Evolutionary conservation across 2,113 vertebrate genomes (phyloP).

Genomic region (Centropus bengalensis): DNA sequence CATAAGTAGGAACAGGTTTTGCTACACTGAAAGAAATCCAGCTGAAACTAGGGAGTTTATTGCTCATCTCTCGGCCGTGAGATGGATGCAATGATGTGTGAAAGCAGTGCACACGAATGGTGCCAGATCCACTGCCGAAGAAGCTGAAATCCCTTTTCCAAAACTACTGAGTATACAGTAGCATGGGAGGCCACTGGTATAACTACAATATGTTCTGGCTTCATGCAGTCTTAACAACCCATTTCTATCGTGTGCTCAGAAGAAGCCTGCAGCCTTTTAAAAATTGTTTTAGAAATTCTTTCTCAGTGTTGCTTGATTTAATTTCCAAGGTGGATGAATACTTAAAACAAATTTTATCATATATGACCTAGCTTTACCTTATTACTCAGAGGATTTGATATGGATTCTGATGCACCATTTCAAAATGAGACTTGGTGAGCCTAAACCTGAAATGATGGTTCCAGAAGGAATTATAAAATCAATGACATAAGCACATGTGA

Average conservation of each 20-base stretch:
- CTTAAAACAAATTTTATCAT: background rate
- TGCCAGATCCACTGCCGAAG: background rate
- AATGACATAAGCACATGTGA: background rate
- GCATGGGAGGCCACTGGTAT: background rate
- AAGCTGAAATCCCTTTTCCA: background rate
- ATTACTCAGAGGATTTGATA: background rate
- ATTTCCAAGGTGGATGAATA: background rate
- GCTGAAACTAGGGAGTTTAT: background rate
- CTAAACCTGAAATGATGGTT: background rate
- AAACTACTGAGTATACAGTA: background rate
- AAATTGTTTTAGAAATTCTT: background rate
- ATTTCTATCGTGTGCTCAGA: background rate
- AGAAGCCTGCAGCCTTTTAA: background rate
- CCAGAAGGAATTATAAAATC: slow-evolving; percentile 18
- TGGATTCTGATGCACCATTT: background rate
- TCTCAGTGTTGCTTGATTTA: background rate
- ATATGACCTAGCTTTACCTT: background rate
- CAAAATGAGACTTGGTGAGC: background rate
- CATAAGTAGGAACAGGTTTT: background rate
- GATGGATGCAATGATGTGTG: background rate
- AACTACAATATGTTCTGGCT: background rate
- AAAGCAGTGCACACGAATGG: background rate
- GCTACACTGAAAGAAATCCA: background rate
- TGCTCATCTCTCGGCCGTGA: background rate
- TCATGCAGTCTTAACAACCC: background rate